phyloP scores from a whole-genome alignment of 2,113 vertebrate species.

The Cryptotis parvus region DNA sequence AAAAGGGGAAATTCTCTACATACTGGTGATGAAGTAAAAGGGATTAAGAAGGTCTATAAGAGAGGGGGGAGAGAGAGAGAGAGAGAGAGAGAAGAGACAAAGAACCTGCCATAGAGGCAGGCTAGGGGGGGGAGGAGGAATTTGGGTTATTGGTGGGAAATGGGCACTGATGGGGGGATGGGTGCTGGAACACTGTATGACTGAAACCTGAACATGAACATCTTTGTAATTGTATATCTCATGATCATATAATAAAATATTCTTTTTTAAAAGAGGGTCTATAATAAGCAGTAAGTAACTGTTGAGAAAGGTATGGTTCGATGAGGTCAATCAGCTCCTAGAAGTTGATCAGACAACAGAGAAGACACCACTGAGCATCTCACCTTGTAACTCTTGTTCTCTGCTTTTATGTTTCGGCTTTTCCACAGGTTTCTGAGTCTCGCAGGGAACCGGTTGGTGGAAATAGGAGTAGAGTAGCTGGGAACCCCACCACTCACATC shows the following conservation, averaged over 20 bases:
- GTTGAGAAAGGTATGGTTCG: not conserved
- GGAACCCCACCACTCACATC: not conserved
- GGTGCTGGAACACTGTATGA: too few relatives aligned
- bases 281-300: not conserved
- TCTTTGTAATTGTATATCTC: too few relatives aligned
- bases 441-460: not conserved
- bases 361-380: not conserved
- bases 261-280: too few relatives aligned
- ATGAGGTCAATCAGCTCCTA: not conserved
- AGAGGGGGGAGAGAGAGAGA: too few relatives aligned
- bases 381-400: not conserved
- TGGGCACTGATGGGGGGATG: too few relatives aligned
- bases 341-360: slow-evolving; percentile 3
- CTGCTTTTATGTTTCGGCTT: slow-evolving; percentile 2
- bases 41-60: not conserved
- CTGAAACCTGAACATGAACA: too few relatives aligned
- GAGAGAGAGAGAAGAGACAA: too few relatives aligned
- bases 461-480: not conserved
- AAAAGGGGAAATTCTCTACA: not conserved
- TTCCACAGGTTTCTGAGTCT: not conserved
- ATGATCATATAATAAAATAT: too few relatives aligned
- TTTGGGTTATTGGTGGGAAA: too few relatives aligned
- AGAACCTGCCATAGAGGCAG: too few relatives aligned
- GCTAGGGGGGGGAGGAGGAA: too few relatives aligned
- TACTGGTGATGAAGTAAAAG: not conserved